Base-by-base conservation (phyloP, 1,140 invertebrate genomes). In the Bombus superbus region DNA sequence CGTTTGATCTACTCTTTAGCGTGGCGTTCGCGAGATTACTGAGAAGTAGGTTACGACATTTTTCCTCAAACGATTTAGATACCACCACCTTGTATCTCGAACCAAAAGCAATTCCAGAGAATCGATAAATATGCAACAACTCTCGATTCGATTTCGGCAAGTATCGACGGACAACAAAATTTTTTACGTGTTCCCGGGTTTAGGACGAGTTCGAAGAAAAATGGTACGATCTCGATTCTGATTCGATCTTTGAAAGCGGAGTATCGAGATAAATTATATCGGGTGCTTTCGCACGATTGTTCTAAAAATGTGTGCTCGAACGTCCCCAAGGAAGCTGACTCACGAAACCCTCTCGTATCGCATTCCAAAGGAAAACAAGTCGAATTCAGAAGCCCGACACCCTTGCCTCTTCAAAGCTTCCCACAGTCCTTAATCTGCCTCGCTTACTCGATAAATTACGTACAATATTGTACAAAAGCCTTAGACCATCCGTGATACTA, bases 331-430 rank as follows among this genome's bases (percentile, higher is more conserved):
- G 35, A 62, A 76, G 35, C 53, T 76, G 53, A 76, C 25, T 76
- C 74, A 76, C 22, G 53, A n/a, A 28, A 28, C 53, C 53, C 35
- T 40, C 11, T 42, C 35, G 9, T 76, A 76, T 76, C 74, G 74
- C 53, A 62, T 76, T 76, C 74, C 74, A 59, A 59, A 40, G 74
- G 53, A 62, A 76, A 76, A 76, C 74, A 76, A 76, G 47, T 47
- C 35, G 8, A 59, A 62, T 53, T 53, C 47, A 53, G 42, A 32
- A 53, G 32, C 44, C 6, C 11, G n/a, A 44, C 25, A 32, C 10
- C 22, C 47, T 53, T 53, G 47, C 35, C 38, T 40, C 22, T 69
- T 69, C 35, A 25, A 40, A 40, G 35, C 68, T 69, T 69, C 18
- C 22, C 68, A 40, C 22, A 69, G 18, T 69, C 38, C 22, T 22